A percentile compares a stretch with the other conserved stretches of the same genome.
Conservation (phyloP, 2,888 invertebrate species). For the Ochropacha duplaris region DNA sequence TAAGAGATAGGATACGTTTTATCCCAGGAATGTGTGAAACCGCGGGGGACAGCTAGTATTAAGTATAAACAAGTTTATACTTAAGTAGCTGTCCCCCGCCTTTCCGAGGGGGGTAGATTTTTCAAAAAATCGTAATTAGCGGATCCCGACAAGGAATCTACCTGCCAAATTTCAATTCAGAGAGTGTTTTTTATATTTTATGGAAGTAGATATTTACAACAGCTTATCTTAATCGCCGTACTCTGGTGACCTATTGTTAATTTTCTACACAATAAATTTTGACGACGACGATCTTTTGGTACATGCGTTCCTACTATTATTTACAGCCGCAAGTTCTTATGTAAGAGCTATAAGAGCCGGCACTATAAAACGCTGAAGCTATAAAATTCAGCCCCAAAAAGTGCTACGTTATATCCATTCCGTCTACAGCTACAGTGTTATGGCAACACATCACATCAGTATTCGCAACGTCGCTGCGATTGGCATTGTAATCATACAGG, state of each 20-base stretch:
- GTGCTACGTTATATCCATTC: constrained; percentile 46
- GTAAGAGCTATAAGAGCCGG: constrained; percentile 26
- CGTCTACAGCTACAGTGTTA: constrained; percentile 41
- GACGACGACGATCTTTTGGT: constrained; percentile 24
- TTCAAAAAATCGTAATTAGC: too few relatives aligned
- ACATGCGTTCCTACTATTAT: constrained; percentile 38
- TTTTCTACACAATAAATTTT: constrained; percentile 14
- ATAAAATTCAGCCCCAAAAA: constrained; percentile 50
- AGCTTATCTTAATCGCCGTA: background rate
- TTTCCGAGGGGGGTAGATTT: too few relatives aligned
- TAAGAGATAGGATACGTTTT: too few relatives aligned
- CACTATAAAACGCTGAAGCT: constrained; percentile 39
- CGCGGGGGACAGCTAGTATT: too few relatives aligned
- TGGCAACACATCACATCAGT: constrained; percentile 27
- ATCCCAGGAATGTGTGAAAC: too few relatives aligned
- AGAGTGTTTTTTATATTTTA: too few relatives aligned
- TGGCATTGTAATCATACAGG: constrained; percentile 29
- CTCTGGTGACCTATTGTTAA: constrained; percentile 10
- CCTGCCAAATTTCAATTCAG: too few relatives aligned
- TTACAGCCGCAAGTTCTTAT: constrained; percentile 31
- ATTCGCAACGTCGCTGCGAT: constrained; percentile 28
- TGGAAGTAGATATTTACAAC: too few relatives aligned
- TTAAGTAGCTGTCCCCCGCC: too few relatives aligned
- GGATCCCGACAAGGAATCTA: too few relatives aligned
- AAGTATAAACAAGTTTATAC: too few relatives aligned